A percentile compares a stretch with the other conserved stretches of the same genome.
Evolutionary conservation across 64 coral and sea anemone species (phyloP).

Genomic region (Dendronephthya gigantea): DNA sequence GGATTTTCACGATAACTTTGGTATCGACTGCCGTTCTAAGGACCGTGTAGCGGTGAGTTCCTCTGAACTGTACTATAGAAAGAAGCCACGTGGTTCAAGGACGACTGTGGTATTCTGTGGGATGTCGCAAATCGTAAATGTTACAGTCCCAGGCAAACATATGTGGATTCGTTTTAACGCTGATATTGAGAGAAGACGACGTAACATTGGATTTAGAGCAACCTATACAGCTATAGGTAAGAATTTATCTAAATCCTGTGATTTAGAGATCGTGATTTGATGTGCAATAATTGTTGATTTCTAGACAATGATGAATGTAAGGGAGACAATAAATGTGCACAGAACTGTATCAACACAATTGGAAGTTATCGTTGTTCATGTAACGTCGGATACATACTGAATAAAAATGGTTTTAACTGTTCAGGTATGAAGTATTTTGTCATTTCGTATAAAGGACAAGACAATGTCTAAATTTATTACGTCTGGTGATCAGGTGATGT

Average conservation of each 20-base stretch:
- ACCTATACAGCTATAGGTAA: not conserved
- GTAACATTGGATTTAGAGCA: not conserved
- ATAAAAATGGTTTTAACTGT: not conserved
- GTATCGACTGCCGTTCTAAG: not conserved
- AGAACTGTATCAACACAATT: not conserved
- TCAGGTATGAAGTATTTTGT: not conserved
- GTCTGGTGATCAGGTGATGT: not conserved
- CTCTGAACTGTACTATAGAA: not conserved
- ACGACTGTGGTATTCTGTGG: not conserved
- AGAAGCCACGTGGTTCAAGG: not conserved
- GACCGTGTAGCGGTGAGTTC: not conserved
- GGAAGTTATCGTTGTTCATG: conserved; percentile 15
- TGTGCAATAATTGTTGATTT: not conserved
- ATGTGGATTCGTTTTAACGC: not conserved
- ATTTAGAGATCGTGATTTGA: not conserved
- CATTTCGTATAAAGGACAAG: not conserved
- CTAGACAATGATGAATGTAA: not conserved
- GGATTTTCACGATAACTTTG: not conserved
- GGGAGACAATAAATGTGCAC: not conserved
- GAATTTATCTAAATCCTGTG: not conserved
- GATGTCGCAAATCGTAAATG: not conserved
- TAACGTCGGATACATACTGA: not conserved
- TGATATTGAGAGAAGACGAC: not conserved
- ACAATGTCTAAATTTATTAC: not conserved
- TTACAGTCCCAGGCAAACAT: not conserved